These are phyloP conservation scores for Paraescarpia echinospica DNA, from an alignment of 1,140 invertebrate species.

Conservation along the genomic window DNA sequence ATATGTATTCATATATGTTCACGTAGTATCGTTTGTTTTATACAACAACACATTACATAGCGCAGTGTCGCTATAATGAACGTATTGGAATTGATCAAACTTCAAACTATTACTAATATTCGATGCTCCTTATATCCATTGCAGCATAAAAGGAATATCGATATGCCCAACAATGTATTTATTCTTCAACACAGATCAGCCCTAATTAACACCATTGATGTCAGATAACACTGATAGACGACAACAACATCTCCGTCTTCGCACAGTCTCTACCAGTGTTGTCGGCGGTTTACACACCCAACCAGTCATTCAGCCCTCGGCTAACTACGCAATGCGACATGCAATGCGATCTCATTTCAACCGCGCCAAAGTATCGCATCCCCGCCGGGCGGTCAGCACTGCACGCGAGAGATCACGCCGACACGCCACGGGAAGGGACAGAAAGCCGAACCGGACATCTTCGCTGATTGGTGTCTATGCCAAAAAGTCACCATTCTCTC, in stretches of 20 bases:
- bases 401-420: not conserved
- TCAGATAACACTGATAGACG: not conserved
- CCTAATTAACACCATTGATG: not conserved
- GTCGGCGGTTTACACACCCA: too few species aligned
- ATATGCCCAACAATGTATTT: not conserved
- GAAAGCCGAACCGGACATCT: not conserved
- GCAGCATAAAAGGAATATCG: too few species aligned
- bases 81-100: too few species aligned
- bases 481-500: not conserved
- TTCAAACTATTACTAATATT: too few species aligned
- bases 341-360: not conserved
- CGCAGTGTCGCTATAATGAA: too few species aligned
- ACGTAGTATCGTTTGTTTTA: not conserved
- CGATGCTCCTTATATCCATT: too few species aligned
- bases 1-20: not conserved
- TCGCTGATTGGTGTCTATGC: not conserved
- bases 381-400: not conserved
- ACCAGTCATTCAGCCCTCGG: not conserved
- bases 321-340: not conserved
- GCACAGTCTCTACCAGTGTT: too few species aligned
- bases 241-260: not conserved
- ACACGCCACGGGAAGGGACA: too few species aligned
- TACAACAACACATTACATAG: not conserved
- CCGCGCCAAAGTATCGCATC: not conserved
- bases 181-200: not conserved